These are phyloP conservation scores for Chamaedrilus cognettii DNA, from an alignment of 2,888 invertebrate genomes.

Conservation along the genomic window DNA sequence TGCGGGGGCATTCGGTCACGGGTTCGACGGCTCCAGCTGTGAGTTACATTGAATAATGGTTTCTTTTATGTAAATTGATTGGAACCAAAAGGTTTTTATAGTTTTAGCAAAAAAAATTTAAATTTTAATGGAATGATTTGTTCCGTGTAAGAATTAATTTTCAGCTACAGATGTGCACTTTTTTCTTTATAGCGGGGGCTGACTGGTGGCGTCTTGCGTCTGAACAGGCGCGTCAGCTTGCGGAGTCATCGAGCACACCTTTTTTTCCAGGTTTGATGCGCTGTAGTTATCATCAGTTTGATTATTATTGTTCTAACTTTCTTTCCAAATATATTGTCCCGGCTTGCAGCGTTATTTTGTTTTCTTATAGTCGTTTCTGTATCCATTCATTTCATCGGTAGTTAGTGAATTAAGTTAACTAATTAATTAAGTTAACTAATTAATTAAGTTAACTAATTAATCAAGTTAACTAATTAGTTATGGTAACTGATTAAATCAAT, in stretches of 20 bases:
- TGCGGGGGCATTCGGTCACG: constrained; percentile 31
- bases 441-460: too few relatives aligned
- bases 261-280: background rate
- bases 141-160: background rate
- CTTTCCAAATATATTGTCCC: background rate
- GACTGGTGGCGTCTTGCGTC: constrained; percentile 48
- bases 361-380: too few relatives aligned
- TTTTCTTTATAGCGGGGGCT: constrained; percentile 40
- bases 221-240: constrained; percentile 41
- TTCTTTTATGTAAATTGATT: background rate
- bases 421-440: too few relatives aligned
- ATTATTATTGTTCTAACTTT: constrained; percentile 1
- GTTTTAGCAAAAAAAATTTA: too few relatives aligned
- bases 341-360: too few relatives aligned
- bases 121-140: too few relatives aligned
- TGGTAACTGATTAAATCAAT: too few relatives aligned
- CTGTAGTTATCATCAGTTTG: background rate
- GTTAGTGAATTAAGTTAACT: too few relatives aligned
- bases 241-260: constrained; percentile 12
- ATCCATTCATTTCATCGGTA: too few relatives aligned
- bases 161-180: background rate
- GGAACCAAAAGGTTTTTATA: background rate
- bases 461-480: too few relatives aligned
- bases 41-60: background rate
- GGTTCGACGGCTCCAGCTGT: constrained; percentile 23